These are phyloP conservation scores for Spea multiplicata DNA, from an alignment of 2,113 vertebrate genomes.

Conservation along the genomic window DNA sequence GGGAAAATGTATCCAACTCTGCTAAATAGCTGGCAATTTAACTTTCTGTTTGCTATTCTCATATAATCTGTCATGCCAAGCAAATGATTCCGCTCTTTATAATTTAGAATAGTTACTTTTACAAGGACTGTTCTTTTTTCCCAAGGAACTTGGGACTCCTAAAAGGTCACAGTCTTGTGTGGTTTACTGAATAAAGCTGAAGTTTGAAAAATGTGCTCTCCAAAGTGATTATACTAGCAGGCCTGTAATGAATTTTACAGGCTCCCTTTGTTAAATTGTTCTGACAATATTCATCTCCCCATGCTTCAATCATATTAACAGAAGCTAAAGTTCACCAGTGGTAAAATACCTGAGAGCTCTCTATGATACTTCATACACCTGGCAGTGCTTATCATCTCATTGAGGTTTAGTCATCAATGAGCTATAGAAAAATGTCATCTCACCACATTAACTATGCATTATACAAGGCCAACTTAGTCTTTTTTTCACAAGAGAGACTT, in stretches of 20 bases:
- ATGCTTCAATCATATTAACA: slow-evolving; percentile 73
- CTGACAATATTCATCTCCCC: slow-evolving; percentile 74
- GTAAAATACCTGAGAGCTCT: slow-evolving; percentile 61
- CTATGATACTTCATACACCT: slow-evolving; percentile 62
- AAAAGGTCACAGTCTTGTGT: slow-evolving; percentile 66
- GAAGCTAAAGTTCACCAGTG: slow-evolving; percentile 71
- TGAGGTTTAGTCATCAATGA: slow-evolving; percentile 11
- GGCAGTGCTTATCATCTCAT: slow-evolving; percentile 55
- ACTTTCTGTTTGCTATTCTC: slow-evolving; percentile 54
- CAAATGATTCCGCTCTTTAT: slow-evolving; percentile 61
- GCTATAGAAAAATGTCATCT: no score
- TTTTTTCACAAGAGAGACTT: no score
- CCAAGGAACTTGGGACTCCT: slow-evolving; percentile 55
- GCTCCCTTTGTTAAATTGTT: slow-evolving; percentile 69
- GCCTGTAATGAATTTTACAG: slow-evolving; percentile 67
- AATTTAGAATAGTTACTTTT: slow-evolving; percentile 63
- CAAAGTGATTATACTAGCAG: slow-evolving; percentile 67
- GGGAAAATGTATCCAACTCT: slow-evolving; percentile 59
- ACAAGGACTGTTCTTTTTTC: slow-evolving; percentile 55
- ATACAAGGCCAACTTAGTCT: no score
- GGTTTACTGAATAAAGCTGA: slow-evolving; percentile 70
- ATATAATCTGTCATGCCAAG: slow-evolving; percentile 53
- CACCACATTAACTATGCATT: no score
- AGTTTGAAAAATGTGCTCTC: slow-evolving; percentile 69
- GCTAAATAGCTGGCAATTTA: slow-evolving; percentile 58